These are phyloP conservation scores for Aphidius colemani DNA, from an alignment of 2,888 invertebrate genomes.

Conservation along the genomic window DNA sequence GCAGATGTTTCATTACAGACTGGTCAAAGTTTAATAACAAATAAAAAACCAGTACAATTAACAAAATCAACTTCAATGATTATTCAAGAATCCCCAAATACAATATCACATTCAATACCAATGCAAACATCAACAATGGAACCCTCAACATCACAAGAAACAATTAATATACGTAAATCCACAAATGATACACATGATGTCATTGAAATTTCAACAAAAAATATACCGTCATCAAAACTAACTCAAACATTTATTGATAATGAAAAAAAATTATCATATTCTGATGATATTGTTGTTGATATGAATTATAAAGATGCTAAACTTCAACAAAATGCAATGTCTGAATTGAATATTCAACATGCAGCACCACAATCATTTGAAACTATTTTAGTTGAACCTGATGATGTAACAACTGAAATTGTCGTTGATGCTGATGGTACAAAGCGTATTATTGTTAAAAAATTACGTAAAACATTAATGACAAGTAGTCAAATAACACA, in stretches of 20 bases:
- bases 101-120: constrained; percentile 34
- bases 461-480: constrained; percentile 71
- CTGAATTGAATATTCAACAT: constrained; percentile 74
- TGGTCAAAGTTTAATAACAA: constrained; percentile 50
- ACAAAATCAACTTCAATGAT: constrained; percentile 51
- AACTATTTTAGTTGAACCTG: constrained; percentile 80
- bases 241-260: constrained; percentile 30
- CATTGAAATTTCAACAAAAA: constrained; percentile 58
- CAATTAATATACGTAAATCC: constrained; percentile 53
- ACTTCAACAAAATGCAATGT: constrained; percentile 63
- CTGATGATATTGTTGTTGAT: constrained; percentile 71
- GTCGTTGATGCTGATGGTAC: constrained; percentile 80
- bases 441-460: constrained; percentile 77
- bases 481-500: constrained; percentile 68
- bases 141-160: constrained; percentile 46
- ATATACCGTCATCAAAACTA: constrained; percentile 35
- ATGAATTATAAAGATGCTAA: constrained; percentile 70
- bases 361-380: constrained; percentile 78
- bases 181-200: constrained; percentile 55
- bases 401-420: constrained; percentile 81
- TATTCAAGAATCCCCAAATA: constrained; percentile 16
- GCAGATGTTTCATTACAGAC: constrained; percentile 57
- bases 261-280: constrained; percentile 32
- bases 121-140: constrained; percentile 45
- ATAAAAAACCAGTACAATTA: constrained; percentile 44